phyloP scores from a whole-genome alignment of 2,797 vertebrate species.

The Mormyrus hasselquistii region DNA sequence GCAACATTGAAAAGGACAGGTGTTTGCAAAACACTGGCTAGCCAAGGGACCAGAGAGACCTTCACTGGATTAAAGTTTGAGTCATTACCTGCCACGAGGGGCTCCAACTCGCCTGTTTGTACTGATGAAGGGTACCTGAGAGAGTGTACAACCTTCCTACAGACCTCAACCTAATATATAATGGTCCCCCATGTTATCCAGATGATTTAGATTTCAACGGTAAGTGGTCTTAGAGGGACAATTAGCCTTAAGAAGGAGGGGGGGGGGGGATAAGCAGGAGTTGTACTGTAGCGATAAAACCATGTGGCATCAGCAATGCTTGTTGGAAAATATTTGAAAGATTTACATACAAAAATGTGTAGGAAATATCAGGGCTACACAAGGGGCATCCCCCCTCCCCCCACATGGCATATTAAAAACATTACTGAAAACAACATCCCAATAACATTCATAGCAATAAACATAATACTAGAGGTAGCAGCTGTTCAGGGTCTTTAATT shows the following conservation, averaged over 20 bases:
- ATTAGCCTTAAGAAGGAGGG: not conserved
- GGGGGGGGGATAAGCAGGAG: conserved; percentile 36
- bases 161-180: not conserved
- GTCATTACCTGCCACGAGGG: not conserved
- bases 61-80: not conserved
- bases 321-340: conserved; percentile 58
- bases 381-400: conserved; percentile 27
- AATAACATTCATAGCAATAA: conserved; percentile 50
- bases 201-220: not conserved
- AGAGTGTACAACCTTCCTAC: conserved; percentile 21
- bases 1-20: not conserved
- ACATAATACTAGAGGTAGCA: conserved; percentile 92
- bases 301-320: conserved; percentile 63
- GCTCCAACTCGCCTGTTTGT: conserved; percentile 42
- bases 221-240: conserved; percentile 43
- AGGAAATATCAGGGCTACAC: conserved; percentile 49
- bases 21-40: not conserved
- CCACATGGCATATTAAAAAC: conserved; percentile 55
- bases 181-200: not conserved
- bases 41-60: not conserved
- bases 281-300: conserved; percentile 54
- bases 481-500: conserved; percentile 76
- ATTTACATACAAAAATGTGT: conserved; percentile 59
- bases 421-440: conserved; percentile 73
- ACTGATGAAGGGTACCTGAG: conserved; percentile 64